phyloP scores from a whole-genome alignment of 2,797 vertebrate species.

The Remorina albescens region DNA sequence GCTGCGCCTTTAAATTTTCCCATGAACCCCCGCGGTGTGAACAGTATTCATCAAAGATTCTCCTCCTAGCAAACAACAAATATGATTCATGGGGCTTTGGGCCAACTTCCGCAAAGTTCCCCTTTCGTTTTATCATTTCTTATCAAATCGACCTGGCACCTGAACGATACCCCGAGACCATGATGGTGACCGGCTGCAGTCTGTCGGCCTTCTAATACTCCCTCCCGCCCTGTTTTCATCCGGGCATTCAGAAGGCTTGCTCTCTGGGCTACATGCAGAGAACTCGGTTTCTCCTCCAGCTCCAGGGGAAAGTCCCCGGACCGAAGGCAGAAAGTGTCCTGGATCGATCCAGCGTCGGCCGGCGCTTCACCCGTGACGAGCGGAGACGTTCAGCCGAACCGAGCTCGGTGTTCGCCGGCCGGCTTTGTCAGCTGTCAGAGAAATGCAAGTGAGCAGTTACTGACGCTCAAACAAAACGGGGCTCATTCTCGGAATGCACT shows the following conservation, averaged over 20 bases:
- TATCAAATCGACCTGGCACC: too few species aligned
- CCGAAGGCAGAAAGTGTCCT: conserved; percentile 74
- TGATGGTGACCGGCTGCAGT: accelerated
- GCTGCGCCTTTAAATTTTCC: conserved; percentile 48
- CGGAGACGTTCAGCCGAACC: conserved; percentile 51
- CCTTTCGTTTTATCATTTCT: too few species aligned
- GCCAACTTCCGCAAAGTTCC: too few species aligned
- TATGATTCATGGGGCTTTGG: neutral
- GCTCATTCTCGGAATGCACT: conserved; percentile 82
- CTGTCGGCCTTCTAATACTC: accelerated
- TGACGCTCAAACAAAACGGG: conserved; percentile 74
- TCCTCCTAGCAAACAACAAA: accelerated
- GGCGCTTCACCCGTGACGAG: accelerated
- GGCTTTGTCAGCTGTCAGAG: conserved; percentile 67
- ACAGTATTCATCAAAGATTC: accelerated
- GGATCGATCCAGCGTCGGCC: conserved; percentile 29
- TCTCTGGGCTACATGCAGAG: conserved; percentile 75
- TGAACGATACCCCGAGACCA: too few species aligned
- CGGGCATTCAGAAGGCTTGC: conserved; percentile 82
- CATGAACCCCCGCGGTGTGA: conserved; percentile 40
- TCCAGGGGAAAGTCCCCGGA: conserved; percentile 86
- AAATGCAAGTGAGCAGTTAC: conserved; percentile 62
- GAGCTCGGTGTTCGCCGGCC: conserved; percentile 58
- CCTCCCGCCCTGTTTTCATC: accelerated
- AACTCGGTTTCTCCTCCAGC: conserved; percentile 28